Evolutionary conservation across 2,888 invertebrate species (phyloP), one percentile per base, ranked within the genome.

Genomic region (Drosophila siamana): DNA sequence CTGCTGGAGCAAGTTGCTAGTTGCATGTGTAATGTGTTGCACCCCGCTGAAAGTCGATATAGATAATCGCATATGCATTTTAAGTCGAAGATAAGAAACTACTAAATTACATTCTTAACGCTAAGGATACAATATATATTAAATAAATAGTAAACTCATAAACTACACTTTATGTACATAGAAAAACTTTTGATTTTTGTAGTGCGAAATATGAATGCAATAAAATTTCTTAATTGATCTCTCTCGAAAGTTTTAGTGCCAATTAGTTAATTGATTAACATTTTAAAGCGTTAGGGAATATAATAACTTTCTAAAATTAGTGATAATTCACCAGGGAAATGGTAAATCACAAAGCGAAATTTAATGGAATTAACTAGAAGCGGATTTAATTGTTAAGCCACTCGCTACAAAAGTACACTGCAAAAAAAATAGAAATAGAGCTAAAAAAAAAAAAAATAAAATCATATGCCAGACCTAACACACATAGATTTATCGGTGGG

Each of bases 11-110:
- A 43, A 38, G 26, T 26, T 30, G 16, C 2, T 44, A 55, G 57
- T 41, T 15, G 30, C 57, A 66, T 41, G 54, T 33, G 50, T 59
- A 41, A 63, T 51, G 60, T n/a, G 48, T 7, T 44, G 47, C 71
- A 71, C 74, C 41, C 59, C 24, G 30, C 19, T 47, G 16, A 74
- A 65, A 51, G 26, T 44, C 48, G 16, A 56, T 38, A 16, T n/a
- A 4, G 33, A n/a, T 9, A 26, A 4, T 26, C 4, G 26, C 4
- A 26, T 6, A 26, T 7, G 0, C 5, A 26, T 26, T 26, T 26
- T n/a, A n/a, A n/a, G n/a, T n/a, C n/a, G n/a, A n/a, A n/a, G n/a
- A n/a, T n/a, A n/a, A n/a, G n/a, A n/a, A n/a, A n/a, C n/a, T n/a
- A n/a, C n/a, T n/a, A n/a, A n/a, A n/a, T n/a, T n/a, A n/a, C n/a